Base-by-base conservation (phyloP, 1,140 invertebrate species). In the Eumaeus atala region DNA sequence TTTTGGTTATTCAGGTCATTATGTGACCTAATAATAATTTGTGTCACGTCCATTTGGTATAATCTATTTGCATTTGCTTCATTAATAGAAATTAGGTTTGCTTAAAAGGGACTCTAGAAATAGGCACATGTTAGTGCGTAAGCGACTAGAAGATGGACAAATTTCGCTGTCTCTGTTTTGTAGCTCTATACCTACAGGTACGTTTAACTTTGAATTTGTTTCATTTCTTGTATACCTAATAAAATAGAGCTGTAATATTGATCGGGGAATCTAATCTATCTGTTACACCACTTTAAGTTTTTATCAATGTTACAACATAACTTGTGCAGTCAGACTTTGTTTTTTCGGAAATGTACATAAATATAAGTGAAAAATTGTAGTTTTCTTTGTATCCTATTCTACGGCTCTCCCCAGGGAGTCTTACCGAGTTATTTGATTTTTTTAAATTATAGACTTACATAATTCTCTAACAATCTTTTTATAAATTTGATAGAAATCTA, bases 11-110 rank as follows among this genome's bases (percentile, higher is more conserved):
- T 34, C n/a, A 33, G 48, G 48, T 28, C 9, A 44, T 9, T 16
- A 9, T 44, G 40, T 44, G 40, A 44, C 40, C 40, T 44, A 44
- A 44, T 44, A 44, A 9, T 16, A 44, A 16, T 44, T 44, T 44
- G 9, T 44, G 40, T 44, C 40, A 44, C 40, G 40, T 44, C 9
- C 17, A 28, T 28, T 28, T 6, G 21, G 21, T 28, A 28, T 28
- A 28, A 28, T 16, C 40, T 44, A 14, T 9, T 44, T 14, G 7
- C 7, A 44, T 10, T 37, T 37, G 16, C 7, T 44, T 17, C 40
- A 44, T 16, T 44, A 14, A 14, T 6, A 3, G 21, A 3, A 3
- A 28, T 28, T 28, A 9, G 7, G 14, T 44, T 14, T 8, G 12
- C 17, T 44, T 44, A 44, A 44, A 44, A 44, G 40, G 40, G 14